Conservation (phyloP, 2,113 vertebrate genomes). For the Anolis carolinensis region DNA sequence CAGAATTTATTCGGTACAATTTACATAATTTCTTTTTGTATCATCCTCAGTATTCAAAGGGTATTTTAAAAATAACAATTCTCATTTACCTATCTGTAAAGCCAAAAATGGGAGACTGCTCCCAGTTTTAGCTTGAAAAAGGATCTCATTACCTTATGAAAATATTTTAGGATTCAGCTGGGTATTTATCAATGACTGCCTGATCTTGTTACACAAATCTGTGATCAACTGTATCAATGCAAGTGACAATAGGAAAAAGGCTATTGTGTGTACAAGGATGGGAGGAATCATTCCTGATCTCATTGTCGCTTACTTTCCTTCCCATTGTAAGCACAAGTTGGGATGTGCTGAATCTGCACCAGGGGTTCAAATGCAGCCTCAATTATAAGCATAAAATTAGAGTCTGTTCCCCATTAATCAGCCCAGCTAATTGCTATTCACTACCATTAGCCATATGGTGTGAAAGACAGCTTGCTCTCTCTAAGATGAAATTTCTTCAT, state of each 20-base stretch:
- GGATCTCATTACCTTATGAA: conserved; percentile 68
- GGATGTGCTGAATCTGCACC: conserved; percentile 94
- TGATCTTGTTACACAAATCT: conserved; percentile 83
- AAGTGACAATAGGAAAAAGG: conserved; percentile 81
- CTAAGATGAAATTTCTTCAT: conserved; percentile 86
- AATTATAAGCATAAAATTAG: conserved; percentile 96
- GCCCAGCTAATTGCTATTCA: conserved; percentile 93
- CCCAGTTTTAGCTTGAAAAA: conserved; percentile 62
- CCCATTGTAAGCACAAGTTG: conserved; percentile 80
- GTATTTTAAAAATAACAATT: conserved; percentile 37
- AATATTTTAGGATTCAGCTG: conserved; percentile 72
- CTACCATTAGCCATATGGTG: conserved; percentile 99
- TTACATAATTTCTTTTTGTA: conserved; percentile 59
- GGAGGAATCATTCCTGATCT: conserved; percentile 53
- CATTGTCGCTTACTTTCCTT: conserved; percentile 82
- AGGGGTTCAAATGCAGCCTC: conserved; percentile 87
- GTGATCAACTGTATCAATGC: conserved; percentile 79
- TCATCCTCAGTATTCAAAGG: conserved; percentile 66
- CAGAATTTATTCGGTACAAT: conserved; percentile 53
- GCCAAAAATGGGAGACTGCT: conserved; percentile 54
- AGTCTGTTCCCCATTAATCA: conserved; percentile 98
- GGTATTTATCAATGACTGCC: conserved; percentile 67
- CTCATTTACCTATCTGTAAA: conserved; percentile 57
- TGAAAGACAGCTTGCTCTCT: conserved; percentile 91
- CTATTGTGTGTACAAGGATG: conserved; percentile 63